Percentiles rank a stretch among this genome's conserved stretches.
phyloP scores from a whole-genome alignment of 2,797 vertebrate genomes.

The Sebastes cheni region DNA sequence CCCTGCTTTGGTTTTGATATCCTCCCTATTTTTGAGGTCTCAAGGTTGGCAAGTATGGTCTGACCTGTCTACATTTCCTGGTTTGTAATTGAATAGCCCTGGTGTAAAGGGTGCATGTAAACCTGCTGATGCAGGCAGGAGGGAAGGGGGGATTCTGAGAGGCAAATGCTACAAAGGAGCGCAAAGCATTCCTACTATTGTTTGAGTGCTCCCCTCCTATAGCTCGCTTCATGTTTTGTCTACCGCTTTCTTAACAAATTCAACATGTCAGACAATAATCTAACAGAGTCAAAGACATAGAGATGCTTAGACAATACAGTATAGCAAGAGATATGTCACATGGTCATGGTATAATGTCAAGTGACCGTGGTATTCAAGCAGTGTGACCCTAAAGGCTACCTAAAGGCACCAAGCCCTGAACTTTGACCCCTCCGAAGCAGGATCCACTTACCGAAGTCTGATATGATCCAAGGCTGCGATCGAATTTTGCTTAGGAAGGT shows the following conservation, averaged over 20 bases:
- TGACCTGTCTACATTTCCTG: not conserved
- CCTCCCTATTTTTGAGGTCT: too few relatives aligned
- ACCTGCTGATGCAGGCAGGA: constrained; percentile 32
- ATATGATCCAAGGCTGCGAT: not conserved
- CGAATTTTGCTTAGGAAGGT: too few relatives aligned
- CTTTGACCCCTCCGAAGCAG: constrained; percentile 45
- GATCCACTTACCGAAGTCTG: constrained; percentile 1
- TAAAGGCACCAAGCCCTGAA: constrained; percentile 24
- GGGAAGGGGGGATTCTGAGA: constrained; percentile 3
- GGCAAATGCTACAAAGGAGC: constrained; percentile 17
- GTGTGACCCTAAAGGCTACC: constrained; percentile 34
- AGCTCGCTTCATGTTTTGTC: constrained; percentile 26
- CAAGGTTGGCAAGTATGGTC: not conserved
- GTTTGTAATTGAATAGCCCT: not conserved
- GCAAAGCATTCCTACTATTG: constrained; percentile 44
- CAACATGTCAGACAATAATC: constrained; percentile 50
- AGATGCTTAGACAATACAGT: constrained; percentile 10
- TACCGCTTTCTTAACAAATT: constrained; percentile 62
- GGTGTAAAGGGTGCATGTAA: not conserved
- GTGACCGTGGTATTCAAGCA: constrained; percentile 58
- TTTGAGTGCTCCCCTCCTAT: not conserved
- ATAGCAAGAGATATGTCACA: constrained; percentile 47
- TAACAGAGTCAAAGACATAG: constrained; percentile 10
- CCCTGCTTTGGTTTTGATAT: too few relatives aligned
- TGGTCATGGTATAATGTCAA: constrained; percentile 51